Evolutionary conservation across 2,113 vertebrate genomes (phyloP).

Genomic region (Rhabdornis inornatus): DNA sequence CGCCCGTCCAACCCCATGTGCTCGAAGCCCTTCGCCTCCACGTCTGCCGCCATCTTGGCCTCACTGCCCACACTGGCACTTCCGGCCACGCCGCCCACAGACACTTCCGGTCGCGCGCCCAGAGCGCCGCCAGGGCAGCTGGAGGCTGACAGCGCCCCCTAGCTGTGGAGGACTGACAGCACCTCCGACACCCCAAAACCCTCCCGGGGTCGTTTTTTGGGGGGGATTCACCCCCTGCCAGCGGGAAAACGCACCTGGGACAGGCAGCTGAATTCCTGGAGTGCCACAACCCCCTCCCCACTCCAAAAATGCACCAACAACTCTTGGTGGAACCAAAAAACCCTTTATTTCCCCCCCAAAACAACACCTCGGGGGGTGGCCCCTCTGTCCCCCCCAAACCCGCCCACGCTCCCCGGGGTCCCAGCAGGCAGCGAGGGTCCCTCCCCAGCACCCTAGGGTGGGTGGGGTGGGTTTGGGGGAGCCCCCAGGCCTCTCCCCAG

Average conservation of each 20-base stretch:
- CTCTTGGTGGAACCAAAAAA: background rate
- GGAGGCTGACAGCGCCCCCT: background rate
- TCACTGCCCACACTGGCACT: background rate
- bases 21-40: no score
- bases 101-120: background rate
- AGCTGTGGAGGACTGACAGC: background rate
- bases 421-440: background rate
- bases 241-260: background rate
- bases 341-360: background rate
- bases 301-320: background rate
- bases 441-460: background rate
- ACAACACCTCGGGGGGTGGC: fast-evolving
- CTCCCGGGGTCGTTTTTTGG: background rate
- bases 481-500: no score
- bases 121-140: background rate
- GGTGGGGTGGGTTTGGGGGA: background rate
- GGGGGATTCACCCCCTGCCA: background rate
- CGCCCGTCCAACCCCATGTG: no score
- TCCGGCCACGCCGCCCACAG: background rate
- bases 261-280: background rate
- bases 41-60: background rate
- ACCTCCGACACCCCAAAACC: background rate
- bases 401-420: background rate
- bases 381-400: background rate
- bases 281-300: background rate